Evolutionary conservation across 1,140 invertebrate species (phyloP), one percentile per base, ranked within the genome.

Genomic region (Lineus longissimus): DNA sequence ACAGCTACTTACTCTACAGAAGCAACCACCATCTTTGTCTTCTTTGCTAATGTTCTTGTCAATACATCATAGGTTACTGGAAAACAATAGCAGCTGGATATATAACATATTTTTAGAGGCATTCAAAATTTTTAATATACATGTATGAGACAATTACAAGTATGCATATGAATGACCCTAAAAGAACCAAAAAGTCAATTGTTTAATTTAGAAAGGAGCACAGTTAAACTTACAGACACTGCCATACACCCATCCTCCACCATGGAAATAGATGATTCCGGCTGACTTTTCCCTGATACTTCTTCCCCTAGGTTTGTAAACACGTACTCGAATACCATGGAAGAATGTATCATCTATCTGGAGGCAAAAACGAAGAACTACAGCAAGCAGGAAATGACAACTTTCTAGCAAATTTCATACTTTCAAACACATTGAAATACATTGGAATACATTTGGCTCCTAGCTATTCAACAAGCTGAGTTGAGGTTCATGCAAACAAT

Each of bases 1-100:
- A 19, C 33, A 60, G 51, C 17, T 17, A 63, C 67, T 64, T 68
- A 69, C 68, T 69, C 62, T 1, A 70, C 65, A 60, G 68, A 67
- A 1, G 64, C 57, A 2, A 70, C 65, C 1, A 70, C 36, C 15
- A 62, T 55, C 23, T 67, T 65, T 1, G 58, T 51, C 4, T 56
- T 19, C 36, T 33, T 55, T 1, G 65, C 62, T 23, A 70, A 31
- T 1, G 41, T n/a, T 13, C 40, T 19, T n/a, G 62, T 61, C 0
- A 62, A 27, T 7, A n/a, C 2, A 40, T 59, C 36, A 43, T 63
- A 65, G 2, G 47, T 15, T 29, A 62, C 68, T 70, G 63, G 41
- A 65, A 55, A 64, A 15, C 57, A 27, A 59, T 25, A 30, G 29
- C 23, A 27, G 45, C 15, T 23, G 1, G 36, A 30, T 19, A n/a